phyloP scores from a whole-genome alignment of 2,113 vertebrate genomes.

The Taxidea taxus region DNA sequence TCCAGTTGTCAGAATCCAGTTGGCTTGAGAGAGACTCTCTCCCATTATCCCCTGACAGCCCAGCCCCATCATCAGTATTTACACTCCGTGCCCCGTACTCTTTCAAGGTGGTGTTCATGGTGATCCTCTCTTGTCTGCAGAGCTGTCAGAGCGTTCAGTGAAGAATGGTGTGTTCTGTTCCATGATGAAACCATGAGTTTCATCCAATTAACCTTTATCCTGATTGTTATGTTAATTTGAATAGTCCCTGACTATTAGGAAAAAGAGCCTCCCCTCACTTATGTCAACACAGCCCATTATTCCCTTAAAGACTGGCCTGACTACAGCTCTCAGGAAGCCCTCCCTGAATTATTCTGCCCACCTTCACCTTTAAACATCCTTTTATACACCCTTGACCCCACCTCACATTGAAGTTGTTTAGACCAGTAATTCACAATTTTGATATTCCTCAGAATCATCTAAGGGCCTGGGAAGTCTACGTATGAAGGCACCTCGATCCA shows the following conservation, averaged over 20 bases:
- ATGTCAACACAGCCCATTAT: fast-evolving
- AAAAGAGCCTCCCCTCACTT: not conserved
- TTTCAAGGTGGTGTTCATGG: no score
- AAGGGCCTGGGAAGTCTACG: fast-evolving
- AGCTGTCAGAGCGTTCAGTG: not conserved
- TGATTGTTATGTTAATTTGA: not conserved
- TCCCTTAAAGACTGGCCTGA: not conserved
- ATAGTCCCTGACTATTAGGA: not conserved
- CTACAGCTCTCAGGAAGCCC: no score
- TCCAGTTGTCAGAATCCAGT: fast-evolving
- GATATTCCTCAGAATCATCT: not conserved
- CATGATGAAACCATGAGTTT: not conserved
- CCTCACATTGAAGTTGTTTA: not conserved
- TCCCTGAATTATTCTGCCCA: not conserved
- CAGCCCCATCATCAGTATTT: no score
- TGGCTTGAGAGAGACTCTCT: not conserved
- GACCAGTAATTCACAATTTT: not conserved
- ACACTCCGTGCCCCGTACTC: fast-evolving
- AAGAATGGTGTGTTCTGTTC: not conserved
- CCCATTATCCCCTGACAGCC: not conserved
- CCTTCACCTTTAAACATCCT: not conserved
- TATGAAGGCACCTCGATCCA: not conserved
- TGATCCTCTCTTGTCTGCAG: not conserved
- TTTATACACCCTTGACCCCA: no score
- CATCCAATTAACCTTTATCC: slow-evolving; percentile 6